These are phyloP conservation scores for Cerceris rybyensis DNA, from an alignment of 2,888 invertebrate species.

Conservation along the genomic window DNA sequence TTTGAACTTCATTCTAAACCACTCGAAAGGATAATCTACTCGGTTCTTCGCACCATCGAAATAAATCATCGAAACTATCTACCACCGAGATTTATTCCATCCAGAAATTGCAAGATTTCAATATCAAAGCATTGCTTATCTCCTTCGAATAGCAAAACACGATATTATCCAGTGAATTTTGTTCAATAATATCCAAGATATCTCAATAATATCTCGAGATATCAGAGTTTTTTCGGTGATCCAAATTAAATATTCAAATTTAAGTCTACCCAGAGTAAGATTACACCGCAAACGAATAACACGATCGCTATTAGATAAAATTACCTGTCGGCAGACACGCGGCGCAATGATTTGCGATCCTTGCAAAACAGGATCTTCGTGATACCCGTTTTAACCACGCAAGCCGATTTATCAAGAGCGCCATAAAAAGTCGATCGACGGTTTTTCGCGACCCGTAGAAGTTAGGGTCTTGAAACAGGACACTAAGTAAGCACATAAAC, in stretches of 20 bases:
- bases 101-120: too few relatives aligned
- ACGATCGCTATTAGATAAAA: constrained; percentile 25
- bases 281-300: constrained; percentile 27
- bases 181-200: too few relatives aligned
- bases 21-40: too few relatives aligned
- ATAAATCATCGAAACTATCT: too few relatives aligned
- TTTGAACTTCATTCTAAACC: too few relatives aligned
- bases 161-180: too few relatives aligned
- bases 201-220: constrained; percentile 6
- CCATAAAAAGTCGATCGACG: constrained; percentile 24
- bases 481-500: constrained; percentile 59
- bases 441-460: constrained; percentile 33
- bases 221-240: neutral
- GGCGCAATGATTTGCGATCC: constrained; percentile 39
- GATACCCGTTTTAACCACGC: constrained; percentile 26
- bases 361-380: constrained; percentile 44
- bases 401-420: constrained; percentile 29
- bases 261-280: constrained; percentile 1
- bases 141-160: too few relatives aligned
- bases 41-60: too few relatives aligned
- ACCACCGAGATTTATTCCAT: too few relatives aligned
- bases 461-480: constrained; percentile 53
- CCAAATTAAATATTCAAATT: constrained; percentile 16
- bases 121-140: too few relatives aligned
- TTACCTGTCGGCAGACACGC: constrained; percentile 22